Percentiles rank a stretch among this genome's conserved stretches.
These are phyloP conservation scores for Zygogramma bicolorata DNA, from an alignment of 2,888 invertebrate species.

Conservation along the genomic window DNA sequence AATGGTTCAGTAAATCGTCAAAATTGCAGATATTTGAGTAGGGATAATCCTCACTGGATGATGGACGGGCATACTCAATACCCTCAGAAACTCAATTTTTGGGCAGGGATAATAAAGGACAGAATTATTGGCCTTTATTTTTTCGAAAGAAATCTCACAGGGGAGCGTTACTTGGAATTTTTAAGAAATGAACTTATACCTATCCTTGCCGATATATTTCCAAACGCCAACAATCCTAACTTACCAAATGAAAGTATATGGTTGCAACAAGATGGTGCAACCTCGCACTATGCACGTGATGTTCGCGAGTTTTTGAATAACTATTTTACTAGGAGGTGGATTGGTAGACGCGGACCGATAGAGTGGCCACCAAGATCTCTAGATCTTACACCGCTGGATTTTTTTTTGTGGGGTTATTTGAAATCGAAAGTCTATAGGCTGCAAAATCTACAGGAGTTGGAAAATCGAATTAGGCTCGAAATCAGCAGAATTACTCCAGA, in stretches of 20 bases:
- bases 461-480: too few relatives aligned
- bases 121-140: neutral
- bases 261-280: neutral
- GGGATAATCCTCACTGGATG: conserved; percentile 2
- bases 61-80: neutral
- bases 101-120: neutral
- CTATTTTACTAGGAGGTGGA: too few relatives aligned
- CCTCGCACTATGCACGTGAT: too few relatives aligned
- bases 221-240: conserved; percentile 1
- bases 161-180: conserved; percentile 2
- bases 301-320: too few relatives aligned
- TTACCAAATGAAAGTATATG: neutral
- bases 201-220: neutral
- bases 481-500: too few relatives aligned
- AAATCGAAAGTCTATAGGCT: too few relatives aligned
- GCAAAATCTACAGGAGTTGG: too few relatives aligned
- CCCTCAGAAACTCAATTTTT: conserved; percentile 12
- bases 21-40: neutral
- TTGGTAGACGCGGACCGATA: too few relatives aligned
- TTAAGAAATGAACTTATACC: neutral
- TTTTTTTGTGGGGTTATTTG: too few relatives aligned
- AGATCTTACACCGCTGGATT: too few relatives aligned
- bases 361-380: too few relatives aligned
- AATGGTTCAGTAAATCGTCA: conserved; percentile 7
- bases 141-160: neutral